Base-by-base conservation (phyloP, 1,140 invertebrate species). In the Drosophila serrata region DNA sequence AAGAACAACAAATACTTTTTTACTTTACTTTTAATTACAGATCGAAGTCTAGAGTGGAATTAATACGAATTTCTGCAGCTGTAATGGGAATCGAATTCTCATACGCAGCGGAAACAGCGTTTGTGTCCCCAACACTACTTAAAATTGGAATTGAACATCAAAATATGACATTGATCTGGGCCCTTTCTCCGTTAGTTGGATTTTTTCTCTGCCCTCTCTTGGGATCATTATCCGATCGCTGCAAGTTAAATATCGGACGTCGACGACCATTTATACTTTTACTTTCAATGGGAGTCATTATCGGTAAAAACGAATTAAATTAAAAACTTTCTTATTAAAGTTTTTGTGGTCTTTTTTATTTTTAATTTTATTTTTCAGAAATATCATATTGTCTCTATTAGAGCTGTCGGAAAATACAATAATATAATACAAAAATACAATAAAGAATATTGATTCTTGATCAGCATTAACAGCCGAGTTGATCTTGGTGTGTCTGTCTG, bases 71-170 rank as follows among this genome's bases (percentile, higher is more conserved):
- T 49, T 98, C 98, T 12, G 96, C 98, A 1, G 98, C 98, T 1
- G 98, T 99, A 0, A 99, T 98, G 96, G 98, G 98, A 0, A 99
- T 99, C 46, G 98, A 99, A 93, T 98, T 99, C 93, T 98, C 98
- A 1, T 99, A 99, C 87, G 97, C 98, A 0, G 98, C 98, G 0
- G 98, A 99, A 93, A 93, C 98, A 0, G 98, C 98, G 1, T 99
- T 99, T 93, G 98, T 99, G 1, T 99, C 97, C 2, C 98, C 98
- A 1, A 98, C 98, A 0, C 93, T 99, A 11, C 94, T 99, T 1
- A 97, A 98, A 93, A 97, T 99, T 60, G 98, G 98, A 12, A 96
- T 99, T 1, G 96, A 97, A 60, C 95, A 98, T 93, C 94, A 97
- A 69, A 96, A 97, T 79, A 99, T 99, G 97, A 99, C 98, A 0